Evolutionary conservation across 2,797 vertebrate species (phyloP).

Genomic region (Sebastes hubbsi): DNA sequence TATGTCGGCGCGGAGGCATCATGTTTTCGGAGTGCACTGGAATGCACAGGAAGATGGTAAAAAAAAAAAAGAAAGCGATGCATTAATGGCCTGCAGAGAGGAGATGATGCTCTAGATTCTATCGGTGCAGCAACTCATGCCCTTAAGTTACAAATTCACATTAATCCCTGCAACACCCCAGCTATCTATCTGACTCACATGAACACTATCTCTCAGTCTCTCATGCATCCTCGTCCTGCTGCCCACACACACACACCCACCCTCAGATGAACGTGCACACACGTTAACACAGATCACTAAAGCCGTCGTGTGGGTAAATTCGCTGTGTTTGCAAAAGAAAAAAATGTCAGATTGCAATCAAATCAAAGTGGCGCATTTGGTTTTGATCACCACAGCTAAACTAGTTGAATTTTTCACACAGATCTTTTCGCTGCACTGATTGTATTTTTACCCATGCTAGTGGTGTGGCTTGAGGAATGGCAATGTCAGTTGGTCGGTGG

Average conservation of each 20-base stretch:
- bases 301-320: not conserved
- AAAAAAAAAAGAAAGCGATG: not conserved
- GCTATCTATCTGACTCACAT: conserved; percentile 13
- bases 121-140: conserved; percentile 41
- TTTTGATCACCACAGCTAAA: not conserved
- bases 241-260: not conserved
- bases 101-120: conserved; percentile 43
- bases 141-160: conserved; percentile 55
- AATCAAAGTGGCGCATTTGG: not conserved
- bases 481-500: not conserved
- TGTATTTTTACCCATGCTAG: not conserved
- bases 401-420: not conserved
- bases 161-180: conserved; percentile 43
- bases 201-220: conserved; percentile 16
- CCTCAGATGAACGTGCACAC: not conserved
- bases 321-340: not conserved
- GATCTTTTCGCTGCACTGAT: not conserved
- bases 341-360: not conserved
- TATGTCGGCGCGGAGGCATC: too few relatives aligned
- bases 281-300: not conserved
- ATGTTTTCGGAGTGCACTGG: not conserved
- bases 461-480: not conserved
- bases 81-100: conserved; percentile 40
- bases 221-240: not conserved
- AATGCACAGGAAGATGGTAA: not conserved